phyloP scores from a whole-genome alignment of 2,113 vertebrate genomes.

The Tauraco erythrolophus region DNA sequence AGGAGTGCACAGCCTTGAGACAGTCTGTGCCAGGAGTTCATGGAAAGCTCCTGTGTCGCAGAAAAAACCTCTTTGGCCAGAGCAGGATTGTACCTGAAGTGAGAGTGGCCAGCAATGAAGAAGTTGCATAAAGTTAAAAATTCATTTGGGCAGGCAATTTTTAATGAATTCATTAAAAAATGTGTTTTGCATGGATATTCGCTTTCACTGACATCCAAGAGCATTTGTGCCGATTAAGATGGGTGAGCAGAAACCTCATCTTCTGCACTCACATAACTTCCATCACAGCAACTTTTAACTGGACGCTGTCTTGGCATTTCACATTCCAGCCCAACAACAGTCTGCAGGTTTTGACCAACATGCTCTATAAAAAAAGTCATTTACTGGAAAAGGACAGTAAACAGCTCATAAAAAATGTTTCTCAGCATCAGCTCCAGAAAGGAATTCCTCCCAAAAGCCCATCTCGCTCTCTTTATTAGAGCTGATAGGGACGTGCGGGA shows the following conservation, averaged over 20 bases:
- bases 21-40: neutral
- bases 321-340: slow-evolving; percentile 18
- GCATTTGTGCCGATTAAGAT: neutral
- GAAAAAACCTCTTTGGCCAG: neutral
- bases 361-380: neutral
- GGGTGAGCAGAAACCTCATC: neutral
- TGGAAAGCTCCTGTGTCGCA: neutral
- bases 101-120: neutral
- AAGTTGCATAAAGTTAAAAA: neutral
- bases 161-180: neutral
- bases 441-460: slow-evolving; percentile 35
- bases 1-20: neutral
- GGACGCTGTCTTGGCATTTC: neutral
- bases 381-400: slow-evolving; percentile 44
- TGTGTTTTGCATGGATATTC: rapidly evolving
- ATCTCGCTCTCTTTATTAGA: neutral
- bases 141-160: neutral
- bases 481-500: neutral
- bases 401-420: slow-evolving; percentile 44
- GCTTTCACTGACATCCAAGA: neutral
- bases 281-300: neutral
- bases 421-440: slow-evolving; percentile 29
- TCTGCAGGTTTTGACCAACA: slow-evolving; percentile 1
- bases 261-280: neutral
- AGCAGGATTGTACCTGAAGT: neutral